Evolutionary conservation across 1,140 invertebrate genomes (phyloP).

Genomic region (Pseudachorutes palmiensis): DNA sequence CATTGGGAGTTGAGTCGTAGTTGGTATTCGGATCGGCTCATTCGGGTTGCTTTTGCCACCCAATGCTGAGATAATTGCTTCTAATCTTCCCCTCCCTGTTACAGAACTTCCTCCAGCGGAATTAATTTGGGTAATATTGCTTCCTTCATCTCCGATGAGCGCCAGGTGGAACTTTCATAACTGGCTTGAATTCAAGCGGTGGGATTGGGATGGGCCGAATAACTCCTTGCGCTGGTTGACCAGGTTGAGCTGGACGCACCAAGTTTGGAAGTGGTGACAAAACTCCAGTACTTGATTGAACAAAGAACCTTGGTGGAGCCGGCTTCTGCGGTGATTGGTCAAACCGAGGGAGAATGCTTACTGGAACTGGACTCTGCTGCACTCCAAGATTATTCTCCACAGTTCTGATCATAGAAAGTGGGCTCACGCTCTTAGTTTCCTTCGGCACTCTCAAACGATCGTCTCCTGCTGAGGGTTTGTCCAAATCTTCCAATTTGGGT

Average conservation of each 20-base stretch:
- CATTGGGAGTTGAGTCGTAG: background rate
- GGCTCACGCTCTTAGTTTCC: too few relatives aligned
- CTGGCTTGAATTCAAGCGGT: slow-evolving; percentile 4
- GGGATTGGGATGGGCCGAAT: slow-evolving; percentile 1
- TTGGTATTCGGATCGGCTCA: background rate
- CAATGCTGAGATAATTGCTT: background rate
- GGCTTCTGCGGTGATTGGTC: slow-evolving; percentile 7
- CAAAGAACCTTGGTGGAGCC: background rate
- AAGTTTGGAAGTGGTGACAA: slow-evolving; percentile 1
- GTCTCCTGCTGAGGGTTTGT: too few relatives aligned
- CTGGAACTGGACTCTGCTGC: background rate
- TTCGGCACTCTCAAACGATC: too few relatives aligned
- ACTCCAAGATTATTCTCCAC: too few relatives aligned
- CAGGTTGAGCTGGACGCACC: slow-evolving; percentile 2
- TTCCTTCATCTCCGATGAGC: background rate
- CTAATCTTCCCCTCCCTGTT: background rate
- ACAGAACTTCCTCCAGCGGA: too few relatives aligned
- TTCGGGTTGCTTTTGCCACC: background rate
- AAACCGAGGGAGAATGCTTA: background rate
- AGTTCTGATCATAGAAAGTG: too few relatives aligned
- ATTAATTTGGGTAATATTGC: too few relatives aligned
- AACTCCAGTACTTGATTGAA: background rate
- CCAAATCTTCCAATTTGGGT: too few relatives aligned
- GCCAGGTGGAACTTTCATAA: background rate
- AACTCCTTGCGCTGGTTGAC: background rate